Conservation (phyloP, 2,888 invertebrate genomes). For the Lepidocyrtoides sp. region DNA sequence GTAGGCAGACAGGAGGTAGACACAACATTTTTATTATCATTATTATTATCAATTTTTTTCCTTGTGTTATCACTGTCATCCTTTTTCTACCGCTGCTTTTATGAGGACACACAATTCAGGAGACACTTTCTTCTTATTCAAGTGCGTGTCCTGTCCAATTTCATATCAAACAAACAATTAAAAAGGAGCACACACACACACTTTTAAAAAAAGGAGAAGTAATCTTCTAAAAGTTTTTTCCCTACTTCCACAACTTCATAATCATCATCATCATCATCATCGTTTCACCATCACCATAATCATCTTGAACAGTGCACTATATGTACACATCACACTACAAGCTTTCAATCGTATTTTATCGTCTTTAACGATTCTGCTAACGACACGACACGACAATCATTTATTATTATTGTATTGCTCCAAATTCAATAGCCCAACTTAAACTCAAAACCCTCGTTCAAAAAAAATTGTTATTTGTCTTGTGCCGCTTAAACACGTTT, state of each 20-base stretch:
- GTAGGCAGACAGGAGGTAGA: slow-evolving; percentile 29
- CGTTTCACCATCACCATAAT: neutral
- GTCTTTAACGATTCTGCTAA: slow-evolving; percentile 44
- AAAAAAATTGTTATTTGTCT: slow-evolving; percentile 25
- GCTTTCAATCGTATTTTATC: slow-evolving; percentile 31
- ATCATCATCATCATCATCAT: no score
- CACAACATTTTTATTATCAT: slow-evolving; percentile 26
- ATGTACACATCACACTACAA: neutral
- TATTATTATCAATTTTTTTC: no score
- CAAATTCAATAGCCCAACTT: slow-evolving; percentile 15
- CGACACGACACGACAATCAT: slow-evolving; percentile 45
- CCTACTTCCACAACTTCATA: neutral
- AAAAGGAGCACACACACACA: slow-evolving; percentile 57
- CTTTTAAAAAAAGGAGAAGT: slow-evolving; percentile 34
- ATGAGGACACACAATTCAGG: neutral
- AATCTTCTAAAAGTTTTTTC: neutral
- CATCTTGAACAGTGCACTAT: neutral
- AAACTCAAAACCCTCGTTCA: neutral
- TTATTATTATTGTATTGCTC: slow-evolving; percentile 43
- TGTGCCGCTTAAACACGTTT: slow-evolving; percentile 58
- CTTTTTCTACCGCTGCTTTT: slow-evolving; percentile 6
- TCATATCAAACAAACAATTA: slow-evolving; percentile 52
- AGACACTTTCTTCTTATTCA: slow-evolving; percentile 51
- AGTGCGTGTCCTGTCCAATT: slow-evolving; percentile 54
- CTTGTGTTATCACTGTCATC: neutral